Conservation (phyloP, 1,140 invertebrate species). For the Drosophila santomea region DNA sequence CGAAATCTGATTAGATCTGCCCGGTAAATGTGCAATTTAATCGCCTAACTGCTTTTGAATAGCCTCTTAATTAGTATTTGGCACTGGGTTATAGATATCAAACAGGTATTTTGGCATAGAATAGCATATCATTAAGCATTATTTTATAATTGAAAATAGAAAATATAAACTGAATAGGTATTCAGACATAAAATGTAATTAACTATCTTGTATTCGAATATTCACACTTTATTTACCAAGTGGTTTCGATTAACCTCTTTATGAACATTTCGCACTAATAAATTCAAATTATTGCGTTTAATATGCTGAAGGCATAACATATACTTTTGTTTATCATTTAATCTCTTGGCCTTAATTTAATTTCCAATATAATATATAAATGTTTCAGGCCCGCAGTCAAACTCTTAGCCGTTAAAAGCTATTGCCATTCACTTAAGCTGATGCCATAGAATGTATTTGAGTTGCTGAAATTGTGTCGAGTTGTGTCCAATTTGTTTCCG, state of each 20-base stretch:
- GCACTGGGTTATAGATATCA: not conserved
- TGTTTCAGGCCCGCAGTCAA: not conserved
- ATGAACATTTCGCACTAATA: no score
- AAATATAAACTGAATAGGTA: no score
- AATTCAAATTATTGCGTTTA: no score
- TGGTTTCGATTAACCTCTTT: no score
- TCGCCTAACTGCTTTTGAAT: conserved; percentile 3
- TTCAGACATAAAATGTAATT: no score
- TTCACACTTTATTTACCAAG: no score
- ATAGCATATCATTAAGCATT: no score
- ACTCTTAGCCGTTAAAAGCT: not conserved
- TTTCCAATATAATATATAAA: not conserved
- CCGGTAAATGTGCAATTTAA: conserved; percentile 24
- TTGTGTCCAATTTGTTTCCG: conserved; percentile 30
- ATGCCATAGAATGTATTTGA: conserved; percentile 8
- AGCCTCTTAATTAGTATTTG: not conserved
- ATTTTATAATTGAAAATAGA: no score
- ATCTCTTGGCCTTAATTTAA: not conserved
- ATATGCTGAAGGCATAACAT: no score
- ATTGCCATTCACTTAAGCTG: conserved; percentile 9
- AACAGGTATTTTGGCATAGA: not conserved
- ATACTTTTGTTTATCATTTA: no score
- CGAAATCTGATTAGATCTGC: conserved; percentile 21
- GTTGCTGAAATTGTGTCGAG: conserved; percentile 3
- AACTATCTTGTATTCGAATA: no score